Percentiles rank a stretch among this genome's conserved stretches.
phyloP scores from a whole-genome alignment of 1,140 invertebrate genomes.

The Drosophila takahashii region DNA sequence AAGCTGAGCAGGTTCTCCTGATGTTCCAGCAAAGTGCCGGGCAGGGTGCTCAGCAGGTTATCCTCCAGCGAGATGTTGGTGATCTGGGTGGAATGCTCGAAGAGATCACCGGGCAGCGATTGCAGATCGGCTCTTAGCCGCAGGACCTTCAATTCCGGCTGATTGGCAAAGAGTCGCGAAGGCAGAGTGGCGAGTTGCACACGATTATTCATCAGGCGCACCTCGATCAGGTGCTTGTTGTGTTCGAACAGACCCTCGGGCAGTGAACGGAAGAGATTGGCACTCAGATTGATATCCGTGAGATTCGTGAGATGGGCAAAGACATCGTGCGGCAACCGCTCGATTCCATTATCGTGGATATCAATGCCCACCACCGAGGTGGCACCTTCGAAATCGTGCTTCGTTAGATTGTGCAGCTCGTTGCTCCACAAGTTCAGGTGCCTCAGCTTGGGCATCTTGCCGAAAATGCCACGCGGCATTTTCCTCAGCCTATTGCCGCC shows the following conservation, averaged over 20 bases:
- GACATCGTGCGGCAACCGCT: constrained; percentile 86
- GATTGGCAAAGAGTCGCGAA: constrained; percentile 86
- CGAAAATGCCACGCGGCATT: constrained; percentile 87
- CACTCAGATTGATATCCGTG: constrained; percentile 86
- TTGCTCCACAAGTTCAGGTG: constrained; percentile 88
- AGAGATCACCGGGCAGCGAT: constrained; percentile 86
- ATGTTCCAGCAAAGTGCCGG: constrained; percentile 86
- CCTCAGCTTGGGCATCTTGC: constrained; percentile 86
- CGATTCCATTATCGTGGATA: constrained; percentile 87
- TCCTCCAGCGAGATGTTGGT: constrained; percentile 86
- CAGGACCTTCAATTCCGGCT: constrained; percentile 86
- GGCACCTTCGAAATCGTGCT: constrained; percentile 87
- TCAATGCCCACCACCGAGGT: constrained; percentile 87
- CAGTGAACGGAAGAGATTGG: constrained; percentile 87
- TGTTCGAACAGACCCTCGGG: constrained; percentile 87
- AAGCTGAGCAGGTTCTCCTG: constrained; percentile 86
- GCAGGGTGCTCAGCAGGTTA: constrained; percentile 86
- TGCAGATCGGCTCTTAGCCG: constrained; percentile 84
- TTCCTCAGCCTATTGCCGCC: constrained; percentile 87
- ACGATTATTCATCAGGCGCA: constrained; percentile 87
- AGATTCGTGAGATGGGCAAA: constrained; percentile 87
- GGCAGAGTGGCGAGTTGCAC: constrained; percentile 86
- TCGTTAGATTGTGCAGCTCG: constrained; percentile 86
- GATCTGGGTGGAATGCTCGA: constrained; percentile 86
- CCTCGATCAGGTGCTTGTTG: constrained; percentile 85